Evolutionary conservation across 2,113 vertebrate genomes (phyloP).

Genomic region (Mobula hypostoma): DNA sequence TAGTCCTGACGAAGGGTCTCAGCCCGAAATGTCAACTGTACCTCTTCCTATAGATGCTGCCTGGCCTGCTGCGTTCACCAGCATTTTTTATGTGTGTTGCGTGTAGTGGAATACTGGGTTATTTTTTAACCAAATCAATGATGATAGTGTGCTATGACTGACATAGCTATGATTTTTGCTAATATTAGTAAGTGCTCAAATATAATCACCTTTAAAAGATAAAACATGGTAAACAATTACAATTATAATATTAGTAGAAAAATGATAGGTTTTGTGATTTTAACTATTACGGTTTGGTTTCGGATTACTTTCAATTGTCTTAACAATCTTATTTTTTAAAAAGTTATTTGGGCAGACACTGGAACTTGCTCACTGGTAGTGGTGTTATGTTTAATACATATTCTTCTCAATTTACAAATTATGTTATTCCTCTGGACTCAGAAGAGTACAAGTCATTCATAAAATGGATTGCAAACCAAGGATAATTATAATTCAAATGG

Average conservation of each 20-base stretch:
- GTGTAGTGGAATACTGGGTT: neutral
- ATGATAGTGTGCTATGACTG: neutral
- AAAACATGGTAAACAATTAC: neutral
- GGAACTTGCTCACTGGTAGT: neutral
- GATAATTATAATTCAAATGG: slow-evolving; percentile 5
- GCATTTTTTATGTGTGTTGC: too few relatives aligned
- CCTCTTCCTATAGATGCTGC: too few relatives aligned
- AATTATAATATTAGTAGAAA: neutral
- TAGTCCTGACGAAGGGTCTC: too few relatives aligned
- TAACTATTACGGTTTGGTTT: neutral
- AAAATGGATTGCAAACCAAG: neutral
- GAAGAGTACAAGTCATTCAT: neutral
- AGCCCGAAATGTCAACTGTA: too few relatives aligned
- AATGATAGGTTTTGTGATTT: neutral
- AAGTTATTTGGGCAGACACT: neutral
- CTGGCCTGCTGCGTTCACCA: too few relatives aligned
- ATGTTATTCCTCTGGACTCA: neutral
- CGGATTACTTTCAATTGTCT: neutral
- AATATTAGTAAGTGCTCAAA: neutral
- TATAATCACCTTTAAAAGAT: neutral
- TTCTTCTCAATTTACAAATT: neutral
- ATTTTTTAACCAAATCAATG: neutral
- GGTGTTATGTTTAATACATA: neutral
- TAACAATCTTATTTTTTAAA: neutral
- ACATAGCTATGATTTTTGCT: neutral